Conservation (phyloP, 2,888 invertebrate species). For the Lampropteryx suffumata region DNA sequence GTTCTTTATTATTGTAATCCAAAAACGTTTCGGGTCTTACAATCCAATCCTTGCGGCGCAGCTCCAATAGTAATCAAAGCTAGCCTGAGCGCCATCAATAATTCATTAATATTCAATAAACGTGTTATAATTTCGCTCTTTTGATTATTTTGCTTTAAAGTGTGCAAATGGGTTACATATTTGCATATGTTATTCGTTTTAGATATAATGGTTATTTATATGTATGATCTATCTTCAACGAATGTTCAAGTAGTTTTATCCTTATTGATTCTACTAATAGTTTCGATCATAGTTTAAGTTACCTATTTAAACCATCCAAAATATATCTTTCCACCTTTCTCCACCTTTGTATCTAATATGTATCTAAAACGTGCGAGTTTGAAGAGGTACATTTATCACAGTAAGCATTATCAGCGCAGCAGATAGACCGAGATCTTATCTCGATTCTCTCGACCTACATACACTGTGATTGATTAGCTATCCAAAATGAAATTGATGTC, state of each 20-base stretch:
- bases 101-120: constrained; percentile 21
- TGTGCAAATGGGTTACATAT: constrained; percentile 20
- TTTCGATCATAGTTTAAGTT: not conserved
- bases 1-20: constrained; percentile 17
- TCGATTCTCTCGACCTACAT: constrained; percentile 24
- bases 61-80: constrained; percentile 14
- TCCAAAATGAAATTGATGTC: constrained; percentile 28
- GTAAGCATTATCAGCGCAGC: too few relatives aligned
- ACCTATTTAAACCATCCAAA: too few relatives aligned
- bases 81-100: constrained; percentile 22
- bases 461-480: constrained; percentile 35
- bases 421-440: constrained; percentile 19
- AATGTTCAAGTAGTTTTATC: not conserved
- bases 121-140: constrained; percentile 11
- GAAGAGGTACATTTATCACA: constrained; percentile 8
- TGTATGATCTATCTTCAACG: constrained; percentile 14
- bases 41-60: constrained; percentile 6
- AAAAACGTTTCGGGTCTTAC: constrained; percentile 5
- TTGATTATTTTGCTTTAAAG: constrained; percentile 16
- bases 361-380: not conserved
- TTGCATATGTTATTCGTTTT: constrained; percentile 17
- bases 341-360: not conserved
- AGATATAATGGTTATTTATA: constrained; percentile 14
- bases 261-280: not conserved
- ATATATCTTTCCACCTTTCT: too few relatives aligned